Conservation (phyloP, 2,888 invertebrate genomes). For the Diabrotica balteata region DNA sequence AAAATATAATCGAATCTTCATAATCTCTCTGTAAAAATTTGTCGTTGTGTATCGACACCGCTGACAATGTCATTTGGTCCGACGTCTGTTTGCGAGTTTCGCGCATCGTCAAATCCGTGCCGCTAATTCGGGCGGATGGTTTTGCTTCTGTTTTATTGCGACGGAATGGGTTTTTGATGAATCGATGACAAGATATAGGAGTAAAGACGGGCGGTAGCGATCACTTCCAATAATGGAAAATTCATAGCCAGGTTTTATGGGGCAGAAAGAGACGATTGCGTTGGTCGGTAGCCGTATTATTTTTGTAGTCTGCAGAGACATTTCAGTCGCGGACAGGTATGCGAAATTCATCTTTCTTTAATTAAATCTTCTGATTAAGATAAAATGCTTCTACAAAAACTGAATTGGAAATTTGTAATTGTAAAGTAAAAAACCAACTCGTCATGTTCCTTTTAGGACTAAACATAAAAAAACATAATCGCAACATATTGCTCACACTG, state of each 20-base stretch:
- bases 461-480: too few relatives aligned
- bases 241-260: slow-evolving; percentile 24
- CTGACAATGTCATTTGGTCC: slow-evolving; percentile 27
- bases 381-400: too few relatives aligned
- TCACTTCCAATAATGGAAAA: slow-evolving; percentile 28
- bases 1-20: too few relatives aligned
- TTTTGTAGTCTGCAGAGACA: slow-evolving; percentile 10
- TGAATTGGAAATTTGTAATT: too few relatives aligned
- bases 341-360: neutral
- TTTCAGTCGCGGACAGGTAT: slow-evolving; percentile 1
- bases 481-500: too few relatives aligned
- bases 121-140: slow-evolving; percentile 36
- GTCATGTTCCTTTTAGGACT: too few relatives aligned
- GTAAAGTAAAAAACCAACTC: too few relatives aligned
- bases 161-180: slow-evolving; percentile 33
- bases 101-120: slow-evolving; percentile 36
- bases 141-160: slow-evolving; percentile 33
- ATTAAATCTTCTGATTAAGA: too few relatives aligned
- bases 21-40: too few relatives aligned
- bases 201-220: slow-evolving; percentile 20
- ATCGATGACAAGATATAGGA: slow-evolving; percentile 32
- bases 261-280: slow-evolving; percentile 14
- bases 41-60: neutral
- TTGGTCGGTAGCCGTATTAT: slow-evolving; percentile 1
- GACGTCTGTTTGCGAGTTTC: slow-evolving; percentile 29